These are phyloP conservation scores for Trissolcus japonicus DNA, from an alignment of 2,888 invertebrate species.

Conservation along the genomic window DNA sequence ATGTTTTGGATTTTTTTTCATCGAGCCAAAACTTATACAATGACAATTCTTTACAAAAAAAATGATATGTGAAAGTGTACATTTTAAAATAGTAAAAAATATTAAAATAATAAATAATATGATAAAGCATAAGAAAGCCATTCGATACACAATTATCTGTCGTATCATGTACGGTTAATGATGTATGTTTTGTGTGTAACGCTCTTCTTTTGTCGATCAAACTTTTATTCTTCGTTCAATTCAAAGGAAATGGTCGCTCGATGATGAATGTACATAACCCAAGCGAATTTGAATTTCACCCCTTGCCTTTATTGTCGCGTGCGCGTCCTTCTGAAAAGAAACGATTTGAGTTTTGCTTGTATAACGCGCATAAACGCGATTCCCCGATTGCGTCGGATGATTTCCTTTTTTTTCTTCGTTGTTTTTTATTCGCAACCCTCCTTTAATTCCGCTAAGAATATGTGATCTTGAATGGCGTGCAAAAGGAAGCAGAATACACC, in stretches of 20 bases:
- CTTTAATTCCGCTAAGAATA: slow-evolving; percentile 51
- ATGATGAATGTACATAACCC: slow-evolving; percentile 52
- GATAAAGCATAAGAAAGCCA: too few relatives aligned
- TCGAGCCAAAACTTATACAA: too few relatives aligned
- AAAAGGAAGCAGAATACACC: slow-evolving; percentile 36
- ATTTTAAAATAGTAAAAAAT: too few relatives aligned
- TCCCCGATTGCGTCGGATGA: slow-evolving; percentile 37
- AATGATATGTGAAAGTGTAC: too few relatives aligned
- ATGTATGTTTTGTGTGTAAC: too few relatives aligned
- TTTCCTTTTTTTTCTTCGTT: background rate
- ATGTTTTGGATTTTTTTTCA: too few relatives aligned
- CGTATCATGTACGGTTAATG: too few relatives aligned
- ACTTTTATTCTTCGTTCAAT: slow-evolving; percentile 22
- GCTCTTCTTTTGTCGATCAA: background rate
- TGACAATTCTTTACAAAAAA: too few relatives aligned
- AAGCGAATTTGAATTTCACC: slow-evolving; percentile 40
- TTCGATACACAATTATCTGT: background rate
- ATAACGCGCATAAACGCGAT: slow-evolving; percentile 50
- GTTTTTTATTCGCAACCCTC: slow-evolving; percentile 56
- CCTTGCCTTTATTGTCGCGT: slow-evolving; percentile 40
- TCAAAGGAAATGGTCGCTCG: slow-evolving; percentile 34
- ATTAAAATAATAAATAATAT: too few relatives aligned
- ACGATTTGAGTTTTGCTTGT: slow-evolving; percentile 45
- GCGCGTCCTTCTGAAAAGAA: slow-evolving; percentile 54
- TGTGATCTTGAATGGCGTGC: slow-evolving; percentile 48